Conservation (phyloP, 2,888 invertebrate species). For the Strigamia maritima region DNA sequence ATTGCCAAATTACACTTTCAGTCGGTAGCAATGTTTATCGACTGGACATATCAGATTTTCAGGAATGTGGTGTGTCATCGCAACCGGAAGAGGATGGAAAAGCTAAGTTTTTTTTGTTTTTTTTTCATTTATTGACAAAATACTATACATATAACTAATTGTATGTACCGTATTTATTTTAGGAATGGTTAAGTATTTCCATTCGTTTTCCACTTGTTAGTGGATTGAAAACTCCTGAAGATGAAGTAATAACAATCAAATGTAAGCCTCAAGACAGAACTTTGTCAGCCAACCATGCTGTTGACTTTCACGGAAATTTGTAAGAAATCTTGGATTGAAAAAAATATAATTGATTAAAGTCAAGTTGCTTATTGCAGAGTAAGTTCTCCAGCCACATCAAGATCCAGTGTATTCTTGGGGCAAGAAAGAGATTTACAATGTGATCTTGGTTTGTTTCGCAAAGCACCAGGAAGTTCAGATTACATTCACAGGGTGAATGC, state of each 20-base stretch:
- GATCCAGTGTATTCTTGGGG: constrained; percentile 46
- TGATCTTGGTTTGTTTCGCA: constrained; percentile 47
- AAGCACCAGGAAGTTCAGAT: constrained; percentile 44
- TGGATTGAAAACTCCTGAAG: constrained; percentile 48
- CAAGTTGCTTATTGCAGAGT: constrained; percentile 36
- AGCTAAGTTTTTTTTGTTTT: background rate
- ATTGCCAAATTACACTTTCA: constrained; percentile 18
- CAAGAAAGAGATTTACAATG: constrained; percentile 47
- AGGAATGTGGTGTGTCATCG: constrained; percentile 28
- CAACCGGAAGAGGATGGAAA: constrained; percentile 33
- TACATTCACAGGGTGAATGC: constrained; percentile 47
- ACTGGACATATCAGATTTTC: constrained; percentile 32
- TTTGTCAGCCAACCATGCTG: constrained; percentile 45
- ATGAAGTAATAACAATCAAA: constrained; percentile 48
- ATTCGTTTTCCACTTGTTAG: constrained; percentile 47
- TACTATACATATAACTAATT: background rate
- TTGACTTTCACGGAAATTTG: constrained; percentile 46
- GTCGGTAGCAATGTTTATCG: constrained; percentile 1
- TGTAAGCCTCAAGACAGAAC: constrained; percentile 48
- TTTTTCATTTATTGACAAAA: background rate
- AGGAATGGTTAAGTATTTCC: constrained; percentile 48
- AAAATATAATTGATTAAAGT: background rate
- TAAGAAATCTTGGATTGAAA: constrained; percentile 43
- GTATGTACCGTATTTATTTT: background rate
- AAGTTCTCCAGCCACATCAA: constrained; percentile 42